A percentile compares a stretch with the other conserved stretches of the same genome.
These are phyloP conservation scores for Phragmatobia fuliginosa DNA, from an alignment of 2,888 invertebrate species.

Conservation along the genomic window DNA sequence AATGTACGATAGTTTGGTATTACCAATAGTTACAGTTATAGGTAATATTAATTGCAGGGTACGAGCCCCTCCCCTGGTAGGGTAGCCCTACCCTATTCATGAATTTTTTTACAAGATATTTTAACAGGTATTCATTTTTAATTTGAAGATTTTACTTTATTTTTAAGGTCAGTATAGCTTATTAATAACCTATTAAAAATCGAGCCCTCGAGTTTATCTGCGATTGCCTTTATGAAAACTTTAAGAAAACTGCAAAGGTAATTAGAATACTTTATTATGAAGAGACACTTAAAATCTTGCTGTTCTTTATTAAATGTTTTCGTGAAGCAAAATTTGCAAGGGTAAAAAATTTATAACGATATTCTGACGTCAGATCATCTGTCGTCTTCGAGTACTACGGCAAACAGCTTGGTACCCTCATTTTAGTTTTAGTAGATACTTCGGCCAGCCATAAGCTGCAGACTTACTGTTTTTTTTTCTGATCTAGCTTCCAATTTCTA, in stretches of 20 bases:
- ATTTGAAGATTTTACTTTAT: neutral
- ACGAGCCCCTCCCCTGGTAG: too few relatives aligned
- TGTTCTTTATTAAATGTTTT: neutral
- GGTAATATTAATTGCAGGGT: too few relatives aligned
- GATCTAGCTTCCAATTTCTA: conserved; percentile 24
- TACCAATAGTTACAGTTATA: neutral
- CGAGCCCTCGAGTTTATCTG: neutral
- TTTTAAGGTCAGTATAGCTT: too few relatives aligned
- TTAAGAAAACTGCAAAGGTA: neutral
- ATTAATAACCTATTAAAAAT: neutral
- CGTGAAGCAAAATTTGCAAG: conserved; percentile 10
- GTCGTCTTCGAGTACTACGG: conserved; percentile 37
- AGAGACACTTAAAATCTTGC: neutral
- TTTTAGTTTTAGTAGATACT: conserved; percentile 45
- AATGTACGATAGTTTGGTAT: neutral
- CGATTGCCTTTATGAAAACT: neutral
- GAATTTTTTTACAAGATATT: too few relatives aligned
- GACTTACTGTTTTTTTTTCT: conserved; percentile 25
- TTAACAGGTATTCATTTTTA: too few relatives aligned
- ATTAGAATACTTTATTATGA: too few relatives aligned
- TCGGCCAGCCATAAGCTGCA: conserved; percentile 38
- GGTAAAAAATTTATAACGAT: conserved; percentile 25
- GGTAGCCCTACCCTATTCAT: too few relatives aligned
- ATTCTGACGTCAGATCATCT: conserved; percentile 30
- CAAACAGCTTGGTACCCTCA: conserved; percentile 40